Percentiles rank a stretch among this genome's conserved stretches.
phyloP scores from a whole-genome alignment of 2,888 invertebrate genomes.

The Parelbella ahira region DNA sequence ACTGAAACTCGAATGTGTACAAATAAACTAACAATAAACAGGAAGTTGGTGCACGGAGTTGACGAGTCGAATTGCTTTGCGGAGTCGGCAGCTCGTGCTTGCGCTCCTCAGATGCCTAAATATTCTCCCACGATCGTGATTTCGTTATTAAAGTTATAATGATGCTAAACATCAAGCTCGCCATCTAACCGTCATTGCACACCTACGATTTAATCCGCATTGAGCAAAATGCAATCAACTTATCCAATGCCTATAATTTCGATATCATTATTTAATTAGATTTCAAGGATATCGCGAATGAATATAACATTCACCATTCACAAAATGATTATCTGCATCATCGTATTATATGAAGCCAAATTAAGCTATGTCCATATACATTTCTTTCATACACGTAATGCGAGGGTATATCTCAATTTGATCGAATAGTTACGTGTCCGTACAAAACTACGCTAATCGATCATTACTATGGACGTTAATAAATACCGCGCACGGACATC shows the following conservation, averaged over 20 bases:
- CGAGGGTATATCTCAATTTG: too few species aligned
- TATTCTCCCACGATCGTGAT: constrained; percentile 36
- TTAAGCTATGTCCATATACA: too few species aligned
- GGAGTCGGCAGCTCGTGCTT: neutral
- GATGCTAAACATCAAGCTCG: constrained; percentile 21
- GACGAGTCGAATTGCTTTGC: constrained; percentile 50
- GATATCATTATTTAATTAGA: constrained; percentile 15
- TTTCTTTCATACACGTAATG: too few species aligned
- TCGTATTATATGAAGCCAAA: neutral
- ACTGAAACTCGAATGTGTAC: constrained; percentile 19
- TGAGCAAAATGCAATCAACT: constrained; percentile 19
- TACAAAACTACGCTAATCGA: constrained; percentile 6
- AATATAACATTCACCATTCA: neutral
- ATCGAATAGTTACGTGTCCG: too few species aligned
- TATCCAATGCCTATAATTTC: constrained; percentile 7
- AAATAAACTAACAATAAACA: constrained; percentile 34
- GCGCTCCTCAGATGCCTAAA: constrained; percentile 31
- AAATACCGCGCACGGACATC: constrained; percentile 5
- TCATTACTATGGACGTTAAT: constrained; percentile 15
- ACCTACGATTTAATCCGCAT: constrained; percentile 24
- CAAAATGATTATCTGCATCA: neutral
- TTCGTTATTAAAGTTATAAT: constrained; percentile 36
- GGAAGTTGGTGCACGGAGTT: constrained; percentile 41
- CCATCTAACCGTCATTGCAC: constrained; percentile 19
- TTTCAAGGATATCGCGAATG: constrained; percentile 16